Evolutionary conservation across 2,113 vertebrate species (phyloP).

Genomic region (Casuarius casuarius): DNA sequence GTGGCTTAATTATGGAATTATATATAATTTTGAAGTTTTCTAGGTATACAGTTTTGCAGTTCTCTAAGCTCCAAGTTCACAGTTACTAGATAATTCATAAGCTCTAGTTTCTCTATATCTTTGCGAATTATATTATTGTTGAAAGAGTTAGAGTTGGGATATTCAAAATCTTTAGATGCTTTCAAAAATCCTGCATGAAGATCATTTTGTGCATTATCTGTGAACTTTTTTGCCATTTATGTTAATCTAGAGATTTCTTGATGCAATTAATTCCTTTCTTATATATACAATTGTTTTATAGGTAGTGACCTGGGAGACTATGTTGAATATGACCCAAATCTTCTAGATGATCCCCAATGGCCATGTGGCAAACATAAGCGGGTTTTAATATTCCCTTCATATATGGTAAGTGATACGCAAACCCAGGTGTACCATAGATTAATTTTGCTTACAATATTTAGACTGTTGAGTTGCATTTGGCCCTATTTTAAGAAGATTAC

Average conservation of each 20-base stretch:
- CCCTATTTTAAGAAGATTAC: not conserved
- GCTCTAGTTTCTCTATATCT: not conserved
- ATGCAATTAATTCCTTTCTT: not conserved
- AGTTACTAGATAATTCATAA: not conserved
- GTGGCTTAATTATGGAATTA: not conserved
- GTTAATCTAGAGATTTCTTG: not conserved
- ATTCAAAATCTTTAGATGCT: not conserved
- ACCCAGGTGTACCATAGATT: not conserved
- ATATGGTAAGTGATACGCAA: slow-evolving; percentile 88
- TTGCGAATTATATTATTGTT: not conserved
- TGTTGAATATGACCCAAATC: slow-evolving; percentile 94
- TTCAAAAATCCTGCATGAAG: not conserved
- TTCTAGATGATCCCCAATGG: slow-evolving; percentile 98
- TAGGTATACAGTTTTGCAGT: not conserved
- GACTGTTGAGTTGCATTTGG: not conserved
- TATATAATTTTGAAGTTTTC: not conserved
- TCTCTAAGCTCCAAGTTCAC: not conserved
- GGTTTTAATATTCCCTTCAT: slow-evolving; percentile 96
- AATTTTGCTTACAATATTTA: not conserved
- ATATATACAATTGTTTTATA: slow-evolving; percentile 55
- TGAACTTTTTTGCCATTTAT: not conserved
- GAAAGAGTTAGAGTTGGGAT: not conserved
- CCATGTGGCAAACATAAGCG: slow-evolving; percentile 98
- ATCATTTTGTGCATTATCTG: not conserved
- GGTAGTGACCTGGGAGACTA: slow-evolving; percentile 93